Conservation (phyloP, 2,797 vertebrate species). For the Spea hammondii region DNA sequence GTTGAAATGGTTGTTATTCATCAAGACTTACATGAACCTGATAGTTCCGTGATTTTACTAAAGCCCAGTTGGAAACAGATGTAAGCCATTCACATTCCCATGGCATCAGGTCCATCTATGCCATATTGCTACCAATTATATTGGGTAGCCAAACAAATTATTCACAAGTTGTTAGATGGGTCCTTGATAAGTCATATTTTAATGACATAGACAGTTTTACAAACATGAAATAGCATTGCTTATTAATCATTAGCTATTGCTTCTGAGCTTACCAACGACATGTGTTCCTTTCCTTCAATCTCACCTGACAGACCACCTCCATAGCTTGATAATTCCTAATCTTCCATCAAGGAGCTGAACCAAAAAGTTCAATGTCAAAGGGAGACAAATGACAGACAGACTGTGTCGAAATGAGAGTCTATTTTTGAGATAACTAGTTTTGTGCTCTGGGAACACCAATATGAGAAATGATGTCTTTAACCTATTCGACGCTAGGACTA, state of each 20-base stretch:
- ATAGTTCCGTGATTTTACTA: too few relatives aligned
- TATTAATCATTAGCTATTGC: constrained; percentile 22
- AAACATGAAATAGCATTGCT: background rate
- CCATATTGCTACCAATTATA: too few relatives aligned
- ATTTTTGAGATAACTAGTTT: constrained; percentile 36
- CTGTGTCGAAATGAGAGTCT: constrained; percentile 18
- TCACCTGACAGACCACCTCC: constrained; percentile 19
- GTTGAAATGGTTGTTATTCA: too few relatives aligned
- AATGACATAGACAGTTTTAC: too few relatives aligned
- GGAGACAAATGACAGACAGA: constrained; percentile 38
- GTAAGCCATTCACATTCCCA: too few relatives aligned
- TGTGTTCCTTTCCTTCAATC: constrained; percentile 9
- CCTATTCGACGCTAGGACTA: constrained; percentile 2
- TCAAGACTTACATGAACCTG: too few relatives aligned
- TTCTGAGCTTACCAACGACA: constrained; percentile 17
- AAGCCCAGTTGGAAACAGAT: too few relatives aligned
- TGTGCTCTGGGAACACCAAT: constrained; percentile 20
- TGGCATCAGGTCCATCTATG: too few relatives aligned
- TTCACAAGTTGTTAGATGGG: too few relatives aligned
- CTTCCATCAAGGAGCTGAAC: constrained; percentile 41
- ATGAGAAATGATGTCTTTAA: constrained; percentile 22
- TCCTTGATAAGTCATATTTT: too few relatives aligned
- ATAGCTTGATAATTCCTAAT: constrained; percentile 13
- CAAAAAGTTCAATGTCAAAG: constrained; percentile 36
- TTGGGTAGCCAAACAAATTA: too few relatives aligned